Percentiles rank a stretch among this genome's conserved stretches.
Evolutionary conservation across 2,113 vertebrate genomes (phyloP).

Genomic region (Hyla sarda): DNA sequence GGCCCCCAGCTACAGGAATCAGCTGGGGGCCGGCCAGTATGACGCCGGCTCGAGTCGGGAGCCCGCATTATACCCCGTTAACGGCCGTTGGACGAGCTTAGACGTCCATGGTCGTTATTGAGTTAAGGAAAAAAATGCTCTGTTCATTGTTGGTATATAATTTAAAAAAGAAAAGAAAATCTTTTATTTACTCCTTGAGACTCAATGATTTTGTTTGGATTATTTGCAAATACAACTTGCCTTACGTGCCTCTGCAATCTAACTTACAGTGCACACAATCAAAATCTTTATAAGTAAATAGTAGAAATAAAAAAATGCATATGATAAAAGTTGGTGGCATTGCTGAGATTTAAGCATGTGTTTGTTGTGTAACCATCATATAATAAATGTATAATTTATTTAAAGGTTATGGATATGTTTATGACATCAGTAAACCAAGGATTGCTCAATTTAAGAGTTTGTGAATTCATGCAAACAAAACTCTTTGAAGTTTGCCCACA

Average conservation of each 20-base stretch:
- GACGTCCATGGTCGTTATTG: too few relatives aligned
- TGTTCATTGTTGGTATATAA: neutral
- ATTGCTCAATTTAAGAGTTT: constrained; percentile 35
- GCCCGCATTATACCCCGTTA: too few relatives aligned
- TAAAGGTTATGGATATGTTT: constrained; percentile 24
- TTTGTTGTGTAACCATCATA: neutral
- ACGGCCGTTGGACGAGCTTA: too few relatives aligned
- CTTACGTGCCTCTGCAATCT: neutral
- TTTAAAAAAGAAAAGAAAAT: neutral
- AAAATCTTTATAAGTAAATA: too few relatives aligned
- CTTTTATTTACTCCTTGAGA: neutral
- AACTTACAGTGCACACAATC: too few relatives aligned
- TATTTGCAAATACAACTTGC: neutral
- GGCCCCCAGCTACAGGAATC: too few relatives aligned
- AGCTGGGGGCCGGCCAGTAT: too few relatives aligned
- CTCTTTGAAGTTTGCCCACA: constrained; percentile 49
- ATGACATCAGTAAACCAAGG: constrained; percentile 28
- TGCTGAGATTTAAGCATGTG: neutral
- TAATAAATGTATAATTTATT: constrained; percentile 17
- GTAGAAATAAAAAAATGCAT: too few relatives aligned
- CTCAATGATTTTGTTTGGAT: neutral
- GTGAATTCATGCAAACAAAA: constrained; percentile 31
- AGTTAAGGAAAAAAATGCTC: too few relatives aligned
- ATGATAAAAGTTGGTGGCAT: neutral
- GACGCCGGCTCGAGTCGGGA: too few relatives aligned